Conservation (phyloP, 1,140 invertebrate species). For the Megalonaias nervosa region DNA sequence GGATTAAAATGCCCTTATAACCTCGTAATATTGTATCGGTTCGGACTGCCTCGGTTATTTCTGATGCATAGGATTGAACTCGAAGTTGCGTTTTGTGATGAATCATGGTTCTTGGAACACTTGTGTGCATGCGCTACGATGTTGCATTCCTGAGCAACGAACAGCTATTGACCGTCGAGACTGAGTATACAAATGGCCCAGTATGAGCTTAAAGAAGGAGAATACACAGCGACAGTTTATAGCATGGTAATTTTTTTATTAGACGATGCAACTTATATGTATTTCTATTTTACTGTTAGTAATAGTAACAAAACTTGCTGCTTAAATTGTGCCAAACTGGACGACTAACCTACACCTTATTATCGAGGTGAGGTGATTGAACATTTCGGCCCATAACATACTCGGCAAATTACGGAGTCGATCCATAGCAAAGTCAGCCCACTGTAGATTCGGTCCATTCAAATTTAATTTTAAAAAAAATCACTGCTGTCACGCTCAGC, state of each 20-base stretch:
- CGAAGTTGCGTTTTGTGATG: too few relatives aligned
- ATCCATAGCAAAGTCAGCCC: background rate
- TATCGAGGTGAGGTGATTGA: background rate
- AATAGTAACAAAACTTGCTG: background rate
- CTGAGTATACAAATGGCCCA: constrained; percentile 54
- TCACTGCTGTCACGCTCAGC: too few relatives aligned
- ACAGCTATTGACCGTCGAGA: background rate
- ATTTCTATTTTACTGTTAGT: background rate
- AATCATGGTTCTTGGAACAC: too few relatives aligned
- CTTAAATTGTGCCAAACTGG: background rate
- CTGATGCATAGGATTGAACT: too few relatives aligned
- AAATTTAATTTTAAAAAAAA: too few relatives aligned
- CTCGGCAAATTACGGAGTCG: too few relatives aligned
- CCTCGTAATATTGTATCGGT: too few relatives aligned
- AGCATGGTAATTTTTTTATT: constrained; percentile 56
- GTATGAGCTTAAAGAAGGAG: constrained; percentile 70
- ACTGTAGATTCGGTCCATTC: too few relatives aligned
- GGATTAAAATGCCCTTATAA: too few relatives aligned
- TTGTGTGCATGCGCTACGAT: constrained; percentile 11
- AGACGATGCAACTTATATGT: background rate
- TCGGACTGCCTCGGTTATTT: too few relatives aligned
- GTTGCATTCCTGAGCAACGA: constrained; percentile 27
- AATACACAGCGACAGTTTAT: constrained; percentile 70
- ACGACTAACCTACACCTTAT: background rate
- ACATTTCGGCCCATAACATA: background rate